Evolutionary conservation across 2,888 invertebrate genomes (phyloP).

Genomic region (Andrena hattorfiana): DNA sequence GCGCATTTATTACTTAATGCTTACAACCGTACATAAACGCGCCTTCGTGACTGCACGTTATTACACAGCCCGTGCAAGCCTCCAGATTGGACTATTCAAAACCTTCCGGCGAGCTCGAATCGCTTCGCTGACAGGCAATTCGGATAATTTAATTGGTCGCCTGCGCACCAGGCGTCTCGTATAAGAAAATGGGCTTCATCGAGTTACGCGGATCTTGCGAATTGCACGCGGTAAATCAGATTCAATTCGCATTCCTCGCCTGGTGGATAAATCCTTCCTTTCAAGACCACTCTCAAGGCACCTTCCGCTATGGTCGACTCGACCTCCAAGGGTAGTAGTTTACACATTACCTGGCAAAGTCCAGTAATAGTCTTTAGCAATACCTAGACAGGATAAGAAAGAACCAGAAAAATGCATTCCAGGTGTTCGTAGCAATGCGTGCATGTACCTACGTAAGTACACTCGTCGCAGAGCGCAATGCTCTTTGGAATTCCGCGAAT

Average conservation of each 20-base stretch:
- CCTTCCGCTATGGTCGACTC: neutral
- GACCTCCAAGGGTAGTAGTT: too few relatives aligned
- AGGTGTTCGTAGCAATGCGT: neutral
- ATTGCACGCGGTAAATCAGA: neutral
- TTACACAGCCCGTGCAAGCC: conserved; percentile 47
- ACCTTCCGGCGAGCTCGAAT: conserved; percentile 41
- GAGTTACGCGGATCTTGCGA: conserved; percentile 14
- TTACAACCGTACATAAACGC: conserved; percentile 42
- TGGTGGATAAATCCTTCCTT: neutral
- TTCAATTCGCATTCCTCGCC: neutral
- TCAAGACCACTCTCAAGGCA: neutral
- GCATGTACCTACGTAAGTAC: neutral
- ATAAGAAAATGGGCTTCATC: neutral
- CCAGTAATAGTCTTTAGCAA: neutral
- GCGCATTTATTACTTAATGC: conserved; percentile 67
- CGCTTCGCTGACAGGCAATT: conserved; percentile 53
- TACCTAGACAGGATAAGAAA: neutral
- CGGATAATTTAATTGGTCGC: conserved; percentile 57
- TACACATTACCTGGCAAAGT: neutral
- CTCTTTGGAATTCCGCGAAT: conserved; percentile 15
- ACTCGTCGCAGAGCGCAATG: conserved; percentile 3
- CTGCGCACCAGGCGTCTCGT: neutral
- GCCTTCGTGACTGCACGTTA: conserved; percentile 53
- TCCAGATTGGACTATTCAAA: conserved; percentile 49
- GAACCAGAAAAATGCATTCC: neutral